These are phyloP conservation scores for Quadroppia sp. DNA, from an alignment of 2,888 invertebrate species.

Conservation along the genomic window DNA sequence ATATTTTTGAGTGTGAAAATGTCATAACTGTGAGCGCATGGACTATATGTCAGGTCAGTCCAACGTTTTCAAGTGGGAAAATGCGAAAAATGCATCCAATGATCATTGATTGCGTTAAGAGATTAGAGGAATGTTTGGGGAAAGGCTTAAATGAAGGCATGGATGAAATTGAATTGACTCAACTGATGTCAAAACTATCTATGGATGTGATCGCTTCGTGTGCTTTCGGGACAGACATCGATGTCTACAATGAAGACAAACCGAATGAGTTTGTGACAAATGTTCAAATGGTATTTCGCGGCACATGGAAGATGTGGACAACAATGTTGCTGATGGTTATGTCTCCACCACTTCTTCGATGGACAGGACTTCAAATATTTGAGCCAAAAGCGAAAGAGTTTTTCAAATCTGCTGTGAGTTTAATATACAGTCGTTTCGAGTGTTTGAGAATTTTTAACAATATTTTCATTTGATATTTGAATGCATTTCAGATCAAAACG, in stretches of 20 bases:
- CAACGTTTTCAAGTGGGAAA: not conserved
- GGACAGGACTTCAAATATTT: not conserved
- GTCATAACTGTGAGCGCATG: too few species aligned
- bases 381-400: not conserved
- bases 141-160: not conserved
- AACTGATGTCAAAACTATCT: constrained; percentile 57
- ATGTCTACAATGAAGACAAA: constrained; percentile 50
- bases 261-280: constrained; percentile 41
- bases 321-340: not conserved
- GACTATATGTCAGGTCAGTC: not conserved
- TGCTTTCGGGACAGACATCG: constrained; percentile 61
- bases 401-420: not conserved
- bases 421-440: not conserved
- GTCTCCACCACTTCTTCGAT: not conserved
- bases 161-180: constrained; percentile 25
- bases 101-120: not conserved
- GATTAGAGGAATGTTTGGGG: not conserved
- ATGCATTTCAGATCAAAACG: constrained; percentile 48
- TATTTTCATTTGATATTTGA: not conserved
- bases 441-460: not conserved
- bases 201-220: constrained; percentile 63
- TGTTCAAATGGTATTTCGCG: constrained; percentile 40
- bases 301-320: not conserved
- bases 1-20: not conserved
- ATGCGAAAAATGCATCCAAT: constrained; percentile 11